Conservation (phyloP, 2,113 vertebrate species). For the Electrona antarctica region DNA sequence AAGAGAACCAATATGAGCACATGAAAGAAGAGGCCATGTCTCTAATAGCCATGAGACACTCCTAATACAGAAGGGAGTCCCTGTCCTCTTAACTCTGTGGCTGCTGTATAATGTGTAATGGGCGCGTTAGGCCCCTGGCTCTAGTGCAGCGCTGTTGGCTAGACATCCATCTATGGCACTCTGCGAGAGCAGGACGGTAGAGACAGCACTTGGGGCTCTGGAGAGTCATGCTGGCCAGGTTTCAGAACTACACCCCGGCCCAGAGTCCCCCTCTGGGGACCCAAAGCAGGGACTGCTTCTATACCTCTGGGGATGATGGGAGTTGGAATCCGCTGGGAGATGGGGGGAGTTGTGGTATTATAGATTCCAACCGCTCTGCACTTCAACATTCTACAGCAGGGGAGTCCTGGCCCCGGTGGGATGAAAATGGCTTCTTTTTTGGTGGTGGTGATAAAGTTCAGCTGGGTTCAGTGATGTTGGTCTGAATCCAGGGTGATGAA, state of each 20-base stretch:
- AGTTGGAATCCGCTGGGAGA: conserved; percentile 24
- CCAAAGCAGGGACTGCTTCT: neutral
- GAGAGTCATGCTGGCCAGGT: conserved; percentile 14
- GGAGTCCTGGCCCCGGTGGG: conserved; percentile 17
- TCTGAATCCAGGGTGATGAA: neutral
- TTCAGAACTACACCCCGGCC: conserved; percentile 17
- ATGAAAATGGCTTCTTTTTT: neutral
- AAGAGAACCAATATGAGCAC: conserved; percentile 20
- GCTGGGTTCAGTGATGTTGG: conserved; percentile 31
- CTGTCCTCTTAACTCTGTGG: conserved; percentile 45
- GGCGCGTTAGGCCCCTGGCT: conserved; percentile 33
- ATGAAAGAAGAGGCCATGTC: conserved; percentile 31
- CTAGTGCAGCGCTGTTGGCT: neutral
- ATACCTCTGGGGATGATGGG: neutral
- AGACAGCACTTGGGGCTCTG: conserved; percentile 18
- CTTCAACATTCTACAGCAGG: neutral
- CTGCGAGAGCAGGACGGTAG: conserved; percentile 26
- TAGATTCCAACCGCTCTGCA: conserved; percentile 30
- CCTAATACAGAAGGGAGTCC: conserved; percentile 65
- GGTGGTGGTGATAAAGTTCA: conserved; percentile 16
- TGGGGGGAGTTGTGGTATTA: conserved; percentile 14
- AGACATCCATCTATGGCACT: conserved; percentile 1
- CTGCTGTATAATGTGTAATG: conserved; percentile 38
- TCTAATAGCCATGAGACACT: conserved; percentile 60
- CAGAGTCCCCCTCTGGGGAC: conserved; percentile 25